Evolutionary conservation across 2,113 vertebrate genomes (phyloP).

Genomic region (Lepus europaeus): DNA sequence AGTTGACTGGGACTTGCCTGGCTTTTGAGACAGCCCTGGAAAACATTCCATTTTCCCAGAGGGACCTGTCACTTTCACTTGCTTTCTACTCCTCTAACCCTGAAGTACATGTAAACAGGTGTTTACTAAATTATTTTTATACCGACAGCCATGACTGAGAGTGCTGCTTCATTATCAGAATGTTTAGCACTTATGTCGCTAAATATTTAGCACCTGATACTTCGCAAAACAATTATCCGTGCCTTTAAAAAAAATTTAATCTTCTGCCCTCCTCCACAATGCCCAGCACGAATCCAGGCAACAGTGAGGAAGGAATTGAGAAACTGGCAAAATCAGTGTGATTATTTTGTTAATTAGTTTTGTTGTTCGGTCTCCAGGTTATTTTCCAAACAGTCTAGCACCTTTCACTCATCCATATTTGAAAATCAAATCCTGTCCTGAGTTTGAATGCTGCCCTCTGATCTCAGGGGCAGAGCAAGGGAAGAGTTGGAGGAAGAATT

Average conservation of each 20-base stretch:
- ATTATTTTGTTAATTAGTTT: slow-evolving; percentile 37
- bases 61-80: slow-evolving; percentile 53
- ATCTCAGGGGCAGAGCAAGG: neutral
- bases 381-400: slow-evolving; percentile 17
- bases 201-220: slow-evolving; percentile 72
- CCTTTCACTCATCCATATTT: neutral
- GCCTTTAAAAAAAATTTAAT: neutral
- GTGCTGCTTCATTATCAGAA: slow-evolving; percentile 70
- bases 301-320: neutral
- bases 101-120: slow-evolving; percentile 70
- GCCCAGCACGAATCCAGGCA: neutral
- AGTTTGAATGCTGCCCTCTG: neutral
- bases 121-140: slow-evolving; percentile 77
- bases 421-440: slow-evolving; percentile 8
- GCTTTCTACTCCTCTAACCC: slow-evolving; percentile 43
- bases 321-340: neutral
- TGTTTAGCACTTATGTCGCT: slow-evolving; percentile 61
- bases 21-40: neutral
- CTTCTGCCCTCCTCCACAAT: slow-evolving; percentile 20
- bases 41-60: neutral
- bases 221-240: slow-evolving; percentile 36
- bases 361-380: neutral
- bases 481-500: neutral
- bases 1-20: rapidly evolving
- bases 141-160: slow-evolving; percentile 55